Conservation (phyloP, 2,888 invertebrate genomes). For the Aphidius colemani region DNA sequence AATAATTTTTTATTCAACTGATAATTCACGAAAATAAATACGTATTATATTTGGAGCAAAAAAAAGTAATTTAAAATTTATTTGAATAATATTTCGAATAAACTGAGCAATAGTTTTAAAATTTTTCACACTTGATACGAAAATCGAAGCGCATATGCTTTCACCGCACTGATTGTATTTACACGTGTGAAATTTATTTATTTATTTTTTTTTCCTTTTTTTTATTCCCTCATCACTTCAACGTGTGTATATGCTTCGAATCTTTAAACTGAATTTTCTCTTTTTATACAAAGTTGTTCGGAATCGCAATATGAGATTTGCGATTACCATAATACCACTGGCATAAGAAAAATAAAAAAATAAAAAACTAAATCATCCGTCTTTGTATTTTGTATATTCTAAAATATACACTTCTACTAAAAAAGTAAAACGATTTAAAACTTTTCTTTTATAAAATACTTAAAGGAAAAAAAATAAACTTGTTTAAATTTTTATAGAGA, state of each 20-base stretch:
- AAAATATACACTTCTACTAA: neutral
- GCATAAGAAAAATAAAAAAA: constrained; percentile 28
- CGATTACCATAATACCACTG: constrained; percentile 49
- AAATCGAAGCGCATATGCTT: constrained; percentile 11
- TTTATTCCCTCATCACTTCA: constrained; percentile 5
- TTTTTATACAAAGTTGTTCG: constrained; percentile 22
- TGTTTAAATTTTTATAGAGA: too few species aligned
- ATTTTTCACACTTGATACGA: too few species aligned
- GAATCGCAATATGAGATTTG: constrained; percentile 43
- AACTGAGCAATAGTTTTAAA: too few species aligned
- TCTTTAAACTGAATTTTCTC: constrained; percentile 27
- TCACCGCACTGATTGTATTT: neutral
- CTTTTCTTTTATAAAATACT: neutral
- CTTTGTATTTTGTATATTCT: constrained; percentile 1
- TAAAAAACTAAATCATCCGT: constrained; percentile 9
- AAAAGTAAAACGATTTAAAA: neutral
- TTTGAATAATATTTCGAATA: too few species aligned
- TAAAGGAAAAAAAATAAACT: neutral
- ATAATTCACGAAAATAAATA: too few species aligned
- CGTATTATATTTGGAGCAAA: too few species aligned
- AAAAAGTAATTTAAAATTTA: too few species aligned
- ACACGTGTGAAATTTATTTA: too few species aligned
- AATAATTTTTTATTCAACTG: too few species aligned
- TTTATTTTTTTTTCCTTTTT: neutral
- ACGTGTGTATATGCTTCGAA: neutral